phyloP scores from a whole-genome alignment of 2,797 vertebrate genomes.

The Melanitta fusca region DNA sequence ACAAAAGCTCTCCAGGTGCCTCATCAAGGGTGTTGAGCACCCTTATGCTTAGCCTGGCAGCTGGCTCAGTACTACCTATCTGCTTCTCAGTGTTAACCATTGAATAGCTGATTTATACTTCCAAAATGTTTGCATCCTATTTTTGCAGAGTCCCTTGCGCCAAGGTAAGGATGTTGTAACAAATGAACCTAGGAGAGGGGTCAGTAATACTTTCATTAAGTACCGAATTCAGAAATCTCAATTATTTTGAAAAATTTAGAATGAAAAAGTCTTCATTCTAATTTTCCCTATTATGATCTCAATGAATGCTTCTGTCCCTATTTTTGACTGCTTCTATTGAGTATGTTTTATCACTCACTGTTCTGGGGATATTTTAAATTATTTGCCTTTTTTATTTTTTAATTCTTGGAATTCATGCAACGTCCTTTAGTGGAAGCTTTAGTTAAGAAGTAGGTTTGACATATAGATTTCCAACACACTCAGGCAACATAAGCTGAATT shows the following conservation, averaged over 20 bases:
- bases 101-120: neutral
- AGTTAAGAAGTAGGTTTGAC: neutral
- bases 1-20: neutral
- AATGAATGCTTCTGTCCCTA: neutral
- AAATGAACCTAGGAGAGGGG: neutral
- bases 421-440: neutral
- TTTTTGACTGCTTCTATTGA: neutral
- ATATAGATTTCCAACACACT: neutral
- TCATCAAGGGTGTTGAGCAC: neutral
- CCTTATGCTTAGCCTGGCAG: neutral
- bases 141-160: neutral
- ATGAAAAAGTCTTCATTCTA: neutral
- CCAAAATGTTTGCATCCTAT: neutral
- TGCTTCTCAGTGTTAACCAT: neutral
- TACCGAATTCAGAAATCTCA: neutral
- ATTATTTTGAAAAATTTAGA: neutral
- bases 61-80: neutral
- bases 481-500: neutral
- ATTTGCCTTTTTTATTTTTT: neutral
- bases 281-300: neutral
- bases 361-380: neutral
- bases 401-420: neutral
- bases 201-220: neutral
- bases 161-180: neutral
- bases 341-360: neutral